Evolutionary conservation across 2,888 invertebrate species (phyloP).

Genomic region (Chrysotoxum bicinctum): DNA sequence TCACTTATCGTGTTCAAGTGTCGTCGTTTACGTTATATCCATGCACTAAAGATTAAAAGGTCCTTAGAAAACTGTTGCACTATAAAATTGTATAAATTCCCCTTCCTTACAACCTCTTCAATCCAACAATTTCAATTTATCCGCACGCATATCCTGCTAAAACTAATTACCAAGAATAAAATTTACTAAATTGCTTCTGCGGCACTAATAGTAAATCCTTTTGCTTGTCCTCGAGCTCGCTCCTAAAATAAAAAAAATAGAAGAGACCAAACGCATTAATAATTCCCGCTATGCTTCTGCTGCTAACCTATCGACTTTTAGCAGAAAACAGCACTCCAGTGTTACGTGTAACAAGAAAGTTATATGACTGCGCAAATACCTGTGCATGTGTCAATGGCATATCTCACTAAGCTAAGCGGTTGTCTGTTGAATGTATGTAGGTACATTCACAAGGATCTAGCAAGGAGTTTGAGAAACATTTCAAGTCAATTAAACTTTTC

Average conservation of each 20-base stretch:
- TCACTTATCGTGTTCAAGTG: not conserved
- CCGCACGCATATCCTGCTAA: slow-evolving; percentile 61
- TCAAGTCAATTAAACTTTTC: slow-evolving; percentile 73
- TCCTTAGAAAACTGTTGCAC: slow-evolving; percentile 11
- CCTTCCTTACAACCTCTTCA: slow-evolving; percentile 11
- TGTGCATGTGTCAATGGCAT: slow-evolving; percentile 67
- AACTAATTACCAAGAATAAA: slow-evolving; percentile 68
- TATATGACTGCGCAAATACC: slow-evolving; percentile 51
- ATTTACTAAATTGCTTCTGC: slow-evolving; percentile 66
- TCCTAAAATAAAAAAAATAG: not conserved
- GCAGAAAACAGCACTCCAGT: slow-evolving; percentile 4
- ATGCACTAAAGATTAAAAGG: not conserved
- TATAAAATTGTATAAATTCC: slow-evolving; percentile 20
- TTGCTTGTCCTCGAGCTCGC: not conserved
- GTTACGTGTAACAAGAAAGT: slow-evolving; percentile 23
- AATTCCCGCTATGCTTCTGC: slow-evolving; percentile 44
- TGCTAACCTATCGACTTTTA: slow-evolving; percentile 59
- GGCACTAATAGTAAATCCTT: slow-evolving; percentile 43
- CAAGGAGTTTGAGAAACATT: slow-evolving; percentile 62
- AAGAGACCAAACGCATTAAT: slow-evolving; percentile 45
- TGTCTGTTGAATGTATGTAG: slow-evolving; percentile 23
- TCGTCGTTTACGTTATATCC: not conserved
- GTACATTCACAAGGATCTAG: slow-evolving; percentile 13
- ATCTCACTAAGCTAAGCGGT: slow-evolving; percentile 53
- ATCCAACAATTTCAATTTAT: slow-evolving; percentile 60